These are phyloP conservation scores for Rhinolophus sinicus DNA, from an alignment of 2,113 vertebrate species.

Conservation along the genomic window DNA sequence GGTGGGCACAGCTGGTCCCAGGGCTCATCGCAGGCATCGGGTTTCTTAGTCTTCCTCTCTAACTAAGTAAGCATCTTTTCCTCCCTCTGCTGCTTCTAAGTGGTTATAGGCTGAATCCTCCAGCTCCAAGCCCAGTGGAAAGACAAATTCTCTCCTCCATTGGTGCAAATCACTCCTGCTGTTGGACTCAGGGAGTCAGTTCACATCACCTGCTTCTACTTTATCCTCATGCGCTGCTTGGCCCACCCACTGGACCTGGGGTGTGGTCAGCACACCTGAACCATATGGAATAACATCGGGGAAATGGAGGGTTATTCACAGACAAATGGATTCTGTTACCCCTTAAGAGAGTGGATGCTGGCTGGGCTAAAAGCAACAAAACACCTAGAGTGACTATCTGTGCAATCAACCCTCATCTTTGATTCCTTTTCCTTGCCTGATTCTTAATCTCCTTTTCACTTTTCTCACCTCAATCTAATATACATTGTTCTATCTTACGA, in stretches of 20 bases:
- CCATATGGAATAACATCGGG: background rate
- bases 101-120: background rate
- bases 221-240: background rate
- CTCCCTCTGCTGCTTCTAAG: background rate
- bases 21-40: background rate
- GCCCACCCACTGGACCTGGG: too few species aligned
- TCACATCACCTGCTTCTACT: background rate
- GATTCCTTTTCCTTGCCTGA: background rate
- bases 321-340: background rate
- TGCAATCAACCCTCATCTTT: background rate
- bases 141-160: background rate
- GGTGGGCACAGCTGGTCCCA: background rate
- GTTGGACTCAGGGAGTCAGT: background rate
- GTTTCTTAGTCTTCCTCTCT: background rate
- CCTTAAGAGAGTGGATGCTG: background rate
- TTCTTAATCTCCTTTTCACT: background rate
- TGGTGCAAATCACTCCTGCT: background rate
- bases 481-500: background rate
- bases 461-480: slow-evolving; percentile 7
- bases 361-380: background rate
- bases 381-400: background rate
- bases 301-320: background rate
- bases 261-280: background rate
- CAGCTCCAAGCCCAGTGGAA: background rate
- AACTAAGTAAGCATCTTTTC: background rate